Evolutionary conservation across 2,888 invertebrate genomes (phyloP).

Genomic region (Epistrophe grossulariae): DNA sequence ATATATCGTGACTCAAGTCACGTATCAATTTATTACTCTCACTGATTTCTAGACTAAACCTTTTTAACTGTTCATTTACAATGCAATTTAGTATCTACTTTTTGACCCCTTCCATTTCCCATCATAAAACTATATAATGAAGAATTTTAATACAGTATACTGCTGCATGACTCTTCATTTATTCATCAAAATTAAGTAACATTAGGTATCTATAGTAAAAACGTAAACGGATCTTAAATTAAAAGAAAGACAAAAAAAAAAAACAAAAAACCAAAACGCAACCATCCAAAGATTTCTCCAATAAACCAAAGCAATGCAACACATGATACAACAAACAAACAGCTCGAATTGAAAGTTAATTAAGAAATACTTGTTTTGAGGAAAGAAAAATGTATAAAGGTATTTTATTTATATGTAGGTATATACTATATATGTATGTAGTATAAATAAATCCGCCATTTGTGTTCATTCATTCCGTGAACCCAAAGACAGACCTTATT

Average conservation of each 20-base stretch:
- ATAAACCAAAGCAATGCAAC: slow-evolving; percentile 30
- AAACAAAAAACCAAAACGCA: slow-evolving; percentile 5
- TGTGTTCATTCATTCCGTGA: slow-evolving; percentile 64
- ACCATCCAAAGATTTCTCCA: slow-evolving; percentile 56
- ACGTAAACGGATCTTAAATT: slow-evolving; percentile 38
- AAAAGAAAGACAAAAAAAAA: background rate
- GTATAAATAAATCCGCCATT: slow-evolving; percentile 38
- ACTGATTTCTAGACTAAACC: slow-evolving; percentile 34
- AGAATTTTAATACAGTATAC: background rate
- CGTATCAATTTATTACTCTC: slow-evolving; percentile 46
- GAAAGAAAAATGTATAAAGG: slow-evolving; percentile 28
- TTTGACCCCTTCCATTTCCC: slow-evolving; percentile 44
- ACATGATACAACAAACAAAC: slow-evolving; percentile 36
- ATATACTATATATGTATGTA: background rate
- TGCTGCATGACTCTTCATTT: slow-evolving; percentile 27
- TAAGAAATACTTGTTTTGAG: slow-evolving; percentile 70
- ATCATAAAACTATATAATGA: background rate
- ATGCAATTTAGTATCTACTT: slow-evolving; percentile 34
- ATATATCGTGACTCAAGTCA: slow-evolving; percentile 59
- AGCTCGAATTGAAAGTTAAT: slow-evolving; percentile 68
- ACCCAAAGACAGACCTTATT: slow-evolving; percentile 67
- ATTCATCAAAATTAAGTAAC: slow-evolving; percentile 44
- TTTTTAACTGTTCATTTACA: slow-evolving; percentile 27
- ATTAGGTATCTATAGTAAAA: slow-evolving; percentile 1
- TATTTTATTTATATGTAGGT: slow-evolving; percentile 6